A percentile compares a stretch with the other conserved stretches of the same genome.
phyloP scores from a whole-genome alignment of 2,888 invertebrate species.

The Thumatha senex region DNA sequence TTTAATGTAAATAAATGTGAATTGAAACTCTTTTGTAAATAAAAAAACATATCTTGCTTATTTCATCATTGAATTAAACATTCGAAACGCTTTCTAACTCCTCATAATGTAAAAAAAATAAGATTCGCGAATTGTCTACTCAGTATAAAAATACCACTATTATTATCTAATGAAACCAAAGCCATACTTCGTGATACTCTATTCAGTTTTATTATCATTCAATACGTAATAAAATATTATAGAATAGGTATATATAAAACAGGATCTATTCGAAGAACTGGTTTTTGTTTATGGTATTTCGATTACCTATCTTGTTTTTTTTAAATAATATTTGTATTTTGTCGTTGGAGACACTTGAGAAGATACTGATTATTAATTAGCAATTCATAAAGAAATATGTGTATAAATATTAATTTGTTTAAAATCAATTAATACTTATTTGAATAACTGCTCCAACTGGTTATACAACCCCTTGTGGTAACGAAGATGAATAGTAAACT shows the following conservation, averaged over 20 bases:
- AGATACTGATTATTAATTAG: too few relatives aligned
- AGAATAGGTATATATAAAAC: neutral
- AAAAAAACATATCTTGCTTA: neutral
- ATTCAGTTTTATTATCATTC: neutral
- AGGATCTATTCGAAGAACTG: neutral
- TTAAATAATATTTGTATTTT: neutral
- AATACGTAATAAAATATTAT: neutral
- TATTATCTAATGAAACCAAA: constrained; percentile 6
- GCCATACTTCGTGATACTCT: constrained; percentile 16
- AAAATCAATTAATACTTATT: too few relatives aligned
- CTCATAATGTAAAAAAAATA: neutral
- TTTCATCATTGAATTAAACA: neutral
- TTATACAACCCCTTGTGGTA: too few relatives aligned
- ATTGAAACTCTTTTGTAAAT: too few relatives aligned
- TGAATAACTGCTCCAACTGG: too few relatives aligned
- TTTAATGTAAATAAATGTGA: neutral
- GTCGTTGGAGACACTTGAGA: neutral
- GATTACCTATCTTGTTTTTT: neutral
- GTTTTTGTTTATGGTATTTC: neutral
- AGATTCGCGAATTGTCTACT: neutral
- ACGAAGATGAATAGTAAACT: too few relatives aligned
- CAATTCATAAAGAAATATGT: too few relatives aligned
- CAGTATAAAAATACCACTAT: neutral
- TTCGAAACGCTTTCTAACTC: neutral
- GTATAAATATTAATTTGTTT: too few relatives aligned